Conservation (phyloP, 2,888 invertebrate species). For the Amblyjoppa fuscipennis region DNA sequence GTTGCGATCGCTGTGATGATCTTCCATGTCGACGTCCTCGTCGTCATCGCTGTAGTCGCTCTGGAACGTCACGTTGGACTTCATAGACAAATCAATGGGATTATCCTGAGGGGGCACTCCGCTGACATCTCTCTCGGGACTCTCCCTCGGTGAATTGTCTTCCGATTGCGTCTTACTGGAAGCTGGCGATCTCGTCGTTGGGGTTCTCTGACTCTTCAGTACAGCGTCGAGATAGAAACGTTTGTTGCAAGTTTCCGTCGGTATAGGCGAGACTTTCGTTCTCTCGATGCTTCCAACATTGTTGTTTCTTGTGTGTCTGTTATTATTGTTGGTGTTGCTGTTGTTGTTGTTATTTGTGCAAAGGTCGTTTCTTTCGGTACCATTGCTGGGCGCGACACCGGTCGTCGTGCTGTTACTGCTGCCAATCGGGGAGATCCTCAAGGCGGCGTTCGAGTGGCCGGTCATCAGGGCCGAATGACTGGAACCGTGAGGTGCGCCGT, state of each 20-base stretch:
- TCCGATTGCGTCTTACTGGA: conserved; percentile 72
- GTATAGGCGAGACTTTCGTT: conserved; percentile 46
- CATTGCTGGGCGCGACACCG: conserved; percentile 74
- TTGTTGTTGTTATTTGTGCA: conserved; percentile 68
- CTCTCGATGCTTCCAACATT: conserved; percentile 85
- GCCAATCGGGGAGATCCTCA: conserved; percentile 58
- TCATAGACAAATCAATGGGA: conserved; percentile 93
- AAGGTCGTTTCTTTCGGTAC: conserved; percentile 78
- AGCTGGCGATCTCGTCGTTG: conserved; percentile 75
- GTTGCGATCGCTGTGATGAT: conserved; percentile 83
- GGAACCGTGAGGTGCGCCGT: conserved; percentile 80
- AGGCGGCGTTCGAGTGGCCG: conserved; percentile 64
- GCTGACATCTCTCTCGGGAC: conserved; percentile 84
- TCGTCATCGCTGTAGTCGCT: conserved; percentile 78
- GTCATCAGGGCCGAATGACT: conserved; percentile 78
- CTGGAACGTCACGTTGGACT: conserved; percentile 84
- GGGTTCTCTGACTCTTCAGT: conserved; percentile 89
- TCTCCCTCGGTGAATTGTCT: conserved; percentile 80
- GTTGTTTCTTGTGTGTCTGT: conserved; percentile 84
- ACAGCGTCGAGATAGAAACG: conserved; percentile 92
- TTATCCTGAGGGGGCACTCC: conserved; percentile 88
- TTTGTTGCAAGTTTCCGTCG: conserved; percentile 88
- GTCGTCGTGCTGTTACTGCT: conserved; percentile 66
- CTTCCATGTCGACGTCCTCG: conserved; percentile 84
- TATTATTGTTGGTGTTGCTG: conserved; percentile 79